Conservation (phyloP, 2,888 invertebrate genomes). For the Patella pellucida region DNA sequence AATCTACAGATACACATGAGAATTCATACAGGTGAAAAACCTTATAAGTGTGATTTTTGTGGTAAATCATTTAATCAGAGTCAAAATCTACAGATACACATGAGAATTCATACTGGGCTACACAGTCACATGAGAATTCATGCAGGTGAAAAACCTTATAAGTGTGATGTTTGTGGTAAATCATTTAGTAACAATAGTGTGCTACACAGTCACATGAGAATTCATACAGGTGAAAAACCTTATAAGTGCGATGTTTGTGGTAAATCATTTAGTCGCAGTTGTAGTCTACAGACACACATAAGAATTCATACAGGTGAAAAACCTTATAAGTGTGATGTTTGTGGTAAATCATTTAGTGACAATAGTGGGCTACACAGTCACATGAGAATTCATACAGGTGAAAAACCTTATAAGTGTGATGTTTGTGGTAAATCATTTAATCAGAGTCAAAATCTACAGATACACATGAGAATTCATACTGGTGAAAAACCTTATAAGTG, state of each 20-base stretch:
- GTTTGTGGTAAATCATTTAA: slow-evolving; percentile 25
- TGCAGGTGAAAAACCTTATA: too few relatives aligned
- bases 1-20: too few relatives aligned
- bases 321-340: slow-evolving; percentile 16
- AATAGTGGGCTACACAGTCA: slow-evolving; percentile 14
- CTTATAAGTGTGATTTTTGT: too few relatives aligned
- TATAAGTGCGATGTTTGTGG: slow-evolving; percentile 16
- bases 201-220: too few relatives aligned
- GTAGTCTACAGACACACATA: slow-evolving; percentile 12
- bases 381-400: slow-evolving; percentile 23
- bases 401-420: slow-evolving; percentile 26
- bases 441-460: slow-evolving; percentile 1
- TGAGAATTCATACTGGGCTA: too few relatives aligned
- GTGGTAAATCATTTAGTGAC: slow-evolving; percentile 16
- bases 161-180: too few relatives aligned
- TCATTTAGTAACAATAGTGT: too few relatives aligned
- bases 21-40: too few relatives aligned
- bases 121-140: too few relatives aligned
- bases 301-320: slow-evolving; percentile 18
- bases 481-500: slow-evolving; percentile 23
- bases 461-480: slow-evolving; percentile 27
- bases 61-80: too few relatives aligned
- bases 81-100: too few relatives aligned
- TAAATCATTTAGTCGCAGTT: background rate
- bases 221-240: slow-evolving; percentile 22